Evolutionary conservation across 2,797 vertebrate species (phyloP).

Genomic region (Lemur catta): DNA sequence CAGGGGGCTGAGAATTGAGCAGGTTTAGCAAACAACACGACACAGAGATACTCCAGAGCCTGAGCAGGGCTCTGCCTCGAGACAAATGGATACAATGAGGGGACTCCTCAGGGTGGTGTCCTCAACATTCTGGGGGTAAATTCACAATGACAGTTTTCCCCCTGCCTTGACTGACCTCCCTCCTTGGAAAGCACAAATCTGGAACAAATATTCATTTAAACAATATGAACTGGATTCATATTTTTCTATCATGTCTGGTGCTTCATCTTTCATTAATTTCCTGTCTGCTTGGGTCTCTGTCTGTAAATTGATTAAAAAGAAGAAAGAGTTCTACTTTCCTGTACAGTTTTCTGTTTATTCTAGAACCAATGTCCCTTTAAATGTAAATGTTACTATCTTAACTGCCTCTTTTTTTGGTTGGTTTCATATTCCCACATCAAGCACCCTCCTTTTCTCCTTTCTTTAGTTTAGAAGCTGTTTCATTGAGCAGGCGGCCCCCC

Average conservation of each 20-base stretch:
- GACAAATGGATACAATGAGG: background rate
- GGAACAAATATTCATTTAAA: background rate
- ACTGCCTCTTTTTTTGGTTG: background rate
- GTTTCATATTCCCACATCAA: background rate
- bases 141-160: background rate
- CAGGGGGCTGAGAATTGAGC: background rate
- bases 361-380: background rate
- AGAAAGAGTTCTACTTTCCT: background rate
- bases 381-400: background rate
- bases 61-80: background rate
- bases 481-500: background rate
- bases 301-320: background rate
- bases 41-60: background rate
- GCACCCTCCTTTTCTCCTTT: background rate
- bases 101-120: background rate
- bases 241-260: background rate
- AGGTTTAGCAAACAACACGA: fast-evolving
- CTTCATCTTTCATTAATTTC: background rate
- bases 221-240: background rate
- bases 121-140: background rate
- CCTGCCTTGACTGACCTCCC: fast-evolving
- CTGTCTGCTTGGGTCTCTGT: background rate
- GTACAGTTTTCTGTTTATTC: background rate
- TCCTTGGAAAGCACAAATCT: background rate
- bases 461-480: background rate